These are phyloP conservation scores for Lucilia sericata DNA, from an alignment of 1,140 invertebrate genomes.

Conservation along the genomic window DNA sequence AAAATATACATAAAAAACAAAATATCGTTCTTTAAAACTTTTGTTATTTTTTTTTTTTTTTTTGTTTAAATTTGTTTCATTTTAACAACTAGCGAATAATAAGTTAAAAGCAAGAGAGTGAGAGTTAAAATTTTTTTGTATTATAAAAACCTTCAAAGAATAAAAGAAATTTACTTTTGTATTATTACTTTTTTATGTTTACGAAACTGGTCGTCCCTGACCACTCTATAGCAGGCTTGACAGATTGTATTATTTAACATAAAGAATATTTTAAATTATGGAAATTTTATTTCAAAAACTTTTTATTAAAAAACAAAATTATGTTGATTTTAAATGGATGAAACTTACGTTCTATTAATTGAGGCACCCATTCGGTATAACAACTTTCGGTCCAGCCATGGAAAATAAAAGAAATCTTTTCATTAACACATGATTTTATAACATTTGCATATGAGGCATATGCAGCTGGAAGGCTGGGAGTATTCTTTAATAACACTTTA, in stretches of 20 bases:
- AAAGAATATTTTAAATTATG: no score
- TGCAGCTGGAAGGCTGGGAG: not conserved
- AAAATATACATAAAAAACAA: conserved; percentile 46
- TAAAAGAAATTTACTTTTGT: no score
- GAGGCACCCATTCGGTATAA: conserved; percentile 56
- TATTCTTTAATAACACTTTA: not conserved
- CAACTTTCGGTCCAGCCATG: conserved; percentile 66
- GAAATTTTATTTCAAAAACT: no score
- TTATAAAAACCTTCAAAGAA: no score
- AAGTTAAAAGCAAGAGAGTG: no score
- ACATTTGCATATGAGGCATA: not conserved
- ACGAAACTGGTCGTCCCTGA: no score
- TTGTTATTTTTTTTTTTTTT: not conserved
- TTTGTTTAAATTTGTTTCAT: no score
- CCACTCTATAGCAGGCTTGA: no score
- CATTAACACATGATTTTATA: conserved; percentile 45
- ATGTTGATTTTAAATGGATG: not conserved
- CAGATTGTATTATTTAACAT: no score
- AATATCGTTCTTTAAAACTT: not conserved
- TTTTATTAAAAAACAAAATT: not conserved
- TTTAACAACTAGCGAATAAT: no score
- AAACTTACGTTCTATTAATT: conserved; percentile 60
- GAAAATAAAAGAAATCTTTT: conserved; percentile 61
- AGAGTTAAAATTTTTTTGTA: no score
- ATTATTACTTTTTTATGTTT: no score